phyloP scores from a whole-genome alignment of 2,797 vertebrate genomes.

The Parauchenoglanis ngamensis region DNA sequence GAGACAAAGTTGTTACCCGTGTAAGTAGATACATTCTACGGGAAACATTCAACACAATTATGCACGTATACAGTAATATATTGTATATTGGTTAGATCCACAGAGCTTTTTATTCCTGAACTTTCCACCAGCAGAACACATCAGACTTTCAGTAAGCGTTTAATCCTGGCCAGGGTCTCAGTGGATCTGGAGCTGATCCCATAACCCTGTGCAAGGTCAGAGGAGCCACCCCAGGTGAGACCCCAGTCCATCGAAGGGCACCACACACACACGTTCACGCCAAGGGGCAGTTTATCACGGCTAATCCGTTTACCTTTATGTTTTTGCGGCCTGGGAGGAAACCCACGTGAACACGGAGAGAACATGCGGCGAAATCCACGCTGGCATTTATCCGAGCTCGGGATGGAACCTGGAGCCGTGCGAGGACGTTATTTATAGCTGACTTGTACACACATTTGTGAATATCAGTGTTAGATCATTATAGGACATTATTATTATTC shows the following conservation, averaged over 20 bases:
- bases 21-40: no score
- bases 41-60: no score
- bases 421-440: background rate
- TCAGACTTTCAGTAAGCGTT: background rate
- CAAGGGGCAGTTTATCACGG: background rate
- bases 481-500: background rate
- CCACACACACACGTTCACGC: background rate
- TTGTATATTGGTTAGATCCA: no score
- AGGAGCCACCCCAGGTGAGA: background rate
- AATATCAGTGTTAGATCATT: background rate
- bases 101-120: no score
- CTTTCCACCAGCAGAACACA: background rate
- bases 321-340: background rate
- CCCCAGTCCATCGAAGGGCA: background rate
- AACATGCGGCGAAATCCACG: background rate
- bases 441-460: background rate
- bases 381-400: background rate
- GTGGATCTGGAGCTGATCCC: background rate
- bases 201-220: background rate
- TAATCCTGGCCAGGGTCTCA: background rate
- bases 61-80: background rate
- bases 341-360: background rate
- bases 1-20: no score
- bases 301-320: background rate
- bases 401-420: background rate